Percentiles rank a stretch among this genome's conserved stretches.
phyloP scores from a whole-genome alignment of 1,140 invertebrate species.

The Rhynchophorus ferrugineus region DNA sequence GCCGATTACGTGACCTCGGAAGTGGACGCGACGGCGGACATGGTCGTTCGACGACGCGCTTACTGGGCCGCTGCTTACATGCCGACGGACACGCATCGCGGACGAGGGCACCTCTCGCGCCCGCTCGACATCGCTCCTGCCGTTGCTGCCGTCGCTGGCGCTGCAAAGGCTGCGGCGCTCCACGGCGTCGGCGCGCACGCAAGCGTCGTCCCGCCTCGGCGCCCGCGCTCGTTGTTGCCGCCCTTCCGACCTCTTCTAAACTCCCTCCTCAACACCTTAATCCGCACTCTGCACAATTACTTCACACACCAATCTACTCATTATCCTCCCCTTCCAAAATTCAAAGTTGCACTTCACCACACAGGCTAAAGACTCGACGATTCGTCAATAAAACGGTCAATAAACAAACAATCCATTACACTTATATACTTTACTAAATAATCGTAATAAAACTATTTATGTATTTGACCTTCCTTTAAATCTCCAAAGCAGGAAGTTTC shows the following conservation, averaged over 20 bases:
- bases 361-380: too few relatives aligned
- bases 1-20: slow-evolving; percentile 50
- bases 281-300: too few relatives aligned
- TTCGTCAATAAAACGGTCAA: too few relatives aligned
- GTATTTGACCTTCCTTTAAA: too few relatives aligned
- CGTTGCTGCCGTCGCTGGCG: slow-evolving; percentile 10
- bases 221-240: slow-evolving; percentile 13
- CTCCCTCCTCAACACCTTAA: too few relatives aligned
- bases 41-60: slow-evolving; percentile 29
- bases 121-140: slow-evolving; percentile 10
- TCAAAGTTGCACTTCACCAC: too few relatives aligned
- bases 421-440: too few relatives aligned
- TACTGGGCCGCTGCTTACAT: neutral
- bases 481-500: too few relatives aligned
- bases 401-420: too few relatives aligned
- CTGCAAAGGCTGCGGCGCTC: slow-evolving; percentile 2
- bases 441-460: too few relatives aligned
- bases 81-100: neutral
- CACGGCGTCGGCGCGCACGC: neutral
- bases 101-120: slow-evolving; percentile 9
- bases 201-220: slow-evolving; percentile 10
- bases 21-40: slow-evolving; percentile 48
- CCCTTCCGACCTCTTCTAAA: slow-evolving; percentile 3
- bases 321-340: too few relatives aligned
- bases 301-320: too few relatives aligned